Conservation (phyloP, 2,888 invertebrate genomes). For the Cecidostiba fungosa region DNA sequence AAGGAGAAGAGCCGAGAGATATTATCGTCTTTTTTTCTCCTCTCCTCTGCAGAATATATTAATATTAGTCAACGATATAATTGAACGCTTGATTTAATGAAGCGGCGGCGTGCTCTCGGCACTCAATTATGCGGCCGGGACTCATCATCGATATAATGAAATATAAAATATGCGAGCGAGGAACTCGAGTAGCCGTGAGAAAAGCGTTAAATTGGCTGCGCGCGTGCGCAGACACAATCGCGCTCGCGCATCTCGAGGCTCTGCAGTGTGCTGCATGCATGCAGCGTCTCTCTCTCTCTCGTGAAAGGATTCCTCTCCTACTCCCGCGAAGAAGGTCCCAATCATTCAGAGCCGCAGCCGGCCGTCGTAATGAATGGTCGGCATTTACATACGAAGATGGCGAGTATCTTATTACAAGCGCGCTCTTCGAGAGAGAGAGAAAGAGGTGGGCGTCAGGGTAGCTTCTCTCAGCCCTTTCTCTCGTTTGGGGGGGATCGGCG, state of each 20-base stretch:
- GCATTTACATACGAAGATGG: slow-evolving; percentile 80
- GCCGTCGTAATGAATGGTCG: slow-evolving; percentile 77
- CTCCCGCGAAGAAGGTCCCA: slow-evolving; percentile 71
- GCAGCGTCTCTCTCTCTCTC: slow-evolving; percentile 54
- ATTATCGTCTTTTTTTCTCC: background rate
- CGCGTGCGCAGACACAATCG: slow-evolving; percentile 11
- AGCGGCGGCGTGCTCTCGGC: slow-evolving; percentile 58
- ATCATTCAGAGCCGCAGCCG: slow-evolving; percentile 77
- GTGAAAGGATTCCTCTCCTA: slow-evolving; percentile 74
- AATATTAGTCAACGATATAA: slow-evolving; percentile 59
- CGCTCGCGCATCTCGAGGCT: background rate
- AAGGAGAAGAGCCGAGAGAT: background rate
- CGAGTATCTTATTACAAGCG: slow-evolving; percentile 80
- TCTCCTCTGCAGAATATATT: slow-evolving; percentile 16
- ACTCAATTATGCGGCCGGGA: background rate
- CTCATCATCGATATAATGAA: slow-evolving; percentile 13
- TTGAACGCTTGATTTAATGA: slow-evolving; percentile 62
- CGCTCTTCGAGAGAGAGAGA: background rate
- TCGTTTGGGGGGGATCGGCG: slow-evolving; percentile 67
- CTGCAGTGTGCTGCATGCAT: background rate
- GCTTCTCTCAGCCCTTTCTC: slow-evolving; percentile 59
- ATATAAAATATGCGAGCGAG: slow-evolving; percentile 11
- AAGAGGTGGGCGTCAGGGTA: slow-evolving; percentile 66
- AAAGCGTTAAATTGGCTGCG: slow-evolving; percentile 9
- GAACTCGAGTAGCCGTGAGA: slow-evolving; percentile 6